Conservation (phyloP, 2,113 vertebrate species). For the Rhinogobius similis region DNA sequence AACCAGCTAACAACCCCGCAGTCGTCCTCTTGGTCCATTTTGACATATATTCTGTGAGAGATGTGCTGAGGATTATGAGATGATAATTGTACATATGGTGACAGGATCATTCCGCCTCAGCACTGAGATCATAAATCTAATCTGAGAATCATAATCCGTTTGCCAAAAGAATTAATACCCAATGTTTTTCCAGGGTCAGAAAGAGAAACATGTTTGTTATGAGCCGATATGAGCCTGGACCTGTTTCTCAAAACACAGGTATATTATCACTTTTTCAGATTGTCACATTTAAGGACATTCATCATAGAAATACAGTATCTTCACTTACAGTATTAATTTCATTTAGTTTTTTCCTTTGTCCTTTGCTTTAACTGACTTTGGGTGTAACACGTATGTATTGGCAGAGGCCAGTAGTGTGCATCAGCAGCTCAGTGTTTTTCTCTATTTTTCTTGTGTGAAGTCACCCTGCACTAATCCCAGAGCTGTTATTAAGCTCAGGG, state of each 20-base stretch:
- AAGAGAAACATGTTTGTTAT: conserved; percentile 33
- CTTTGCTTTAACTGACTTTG: conserved; percentile 15
- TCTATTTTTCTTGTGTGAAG: conserved; percentile 70
- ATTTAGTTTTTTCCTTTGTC: neutral
- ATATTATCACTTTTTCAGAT: neutral
- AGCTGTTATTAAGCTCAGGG: conserved; percentile 77
- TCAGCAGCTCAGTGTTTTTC: conserved; percentile 12
- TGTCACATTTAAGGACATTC: neutral
- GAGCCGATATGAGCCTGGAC: conserved; percentile 10
- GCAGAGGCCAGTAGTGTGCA: conserved; percentile 39
- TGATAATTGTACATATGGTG: conserved; percentile 82
- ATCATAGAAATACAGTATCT: neutral
- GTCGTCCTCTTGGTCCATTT: conserved; percentile 39
- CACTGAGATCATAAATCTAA: conserved; percentile 78
- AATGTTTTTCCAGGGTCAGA: conserved; percentile 64
- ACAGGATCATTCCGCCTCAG: conserved; percentile 76
- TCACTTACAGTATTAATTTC: conserved; percentile 10
- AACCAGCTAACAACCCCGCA: conserved; percentile 9
- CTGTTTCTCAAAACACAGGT: conserved; percentile 22
- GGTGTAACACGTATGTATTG: conserved; percentile 20
- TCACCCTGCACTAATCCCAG: conserved; percentile 77
- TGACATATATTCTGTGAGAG: conserved; percentile 23
- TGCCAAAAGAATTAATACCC: conserved; percentile 76
- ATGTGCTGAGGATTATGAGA: conserved; percentile 69
- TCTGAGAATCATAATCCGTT: conserved; percentile 76